phyloP scores from a whole-genome alignment of 2,113 vertebrate species.

The Halcyon senegalensis region DNA sequence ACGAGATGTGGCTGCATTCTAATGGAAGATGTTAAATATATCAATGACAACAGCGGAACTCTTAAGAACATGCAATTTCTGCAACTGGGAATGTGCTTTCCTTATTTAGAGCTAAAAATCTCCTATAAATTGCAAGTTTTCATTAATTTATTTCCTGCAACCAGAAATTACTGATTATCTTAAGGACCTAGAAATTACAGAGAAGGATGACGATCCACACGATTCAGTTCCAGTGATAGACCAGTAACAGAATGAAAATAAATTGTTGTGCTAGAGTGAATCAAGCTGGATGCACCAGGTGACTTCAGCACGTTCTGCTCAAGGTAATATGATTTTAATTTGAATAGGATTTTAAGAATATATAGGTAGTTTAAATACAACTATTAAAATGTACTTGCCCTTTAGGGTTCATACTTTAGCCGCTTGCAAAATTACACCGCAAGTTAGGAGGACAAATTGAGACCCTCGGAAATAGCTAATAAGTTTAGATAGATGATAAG shows the following conservation, averaged over 20 bases:
- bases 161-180: slow-evolving; percentile 39
- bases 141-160: slow-evolving; percentile 44
- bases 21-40: slow-evolving; percentile 57
- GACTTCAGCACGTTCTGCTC: not conserved
- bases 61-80: slow-evolving; percentile 45
- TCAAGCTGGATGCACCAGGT: not conserved
- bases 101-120: slow-evolving; percentile 26
- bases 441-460: not conserved
- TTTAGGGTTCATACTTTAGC: too few species aligned
- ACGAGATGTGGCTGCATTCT: slow-evolving; percentile 54
- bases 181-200: not conserved
- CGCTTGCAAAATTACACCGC: not conserved
- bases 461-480: not conserved
- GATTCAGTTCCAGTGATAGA: not conserved
- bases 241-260: not conserved
- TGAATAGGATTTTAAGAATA: not conserved
- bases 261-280: not conserved
- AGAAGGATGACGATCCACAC: not conserved
- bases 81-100: slow-evolving; percentile 34
- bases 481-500: not conserved
- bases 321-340: not conserved
- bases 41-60: slow-evolving; percentile 30
- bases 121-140: slow-evolving; percentile 20
- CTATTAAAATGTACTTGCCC: not conserved
- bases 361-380: not conserved